Base-by-base conservation (phyloP, 2,113 vertebrate species). In the Rutilus rutilus region DNA sequence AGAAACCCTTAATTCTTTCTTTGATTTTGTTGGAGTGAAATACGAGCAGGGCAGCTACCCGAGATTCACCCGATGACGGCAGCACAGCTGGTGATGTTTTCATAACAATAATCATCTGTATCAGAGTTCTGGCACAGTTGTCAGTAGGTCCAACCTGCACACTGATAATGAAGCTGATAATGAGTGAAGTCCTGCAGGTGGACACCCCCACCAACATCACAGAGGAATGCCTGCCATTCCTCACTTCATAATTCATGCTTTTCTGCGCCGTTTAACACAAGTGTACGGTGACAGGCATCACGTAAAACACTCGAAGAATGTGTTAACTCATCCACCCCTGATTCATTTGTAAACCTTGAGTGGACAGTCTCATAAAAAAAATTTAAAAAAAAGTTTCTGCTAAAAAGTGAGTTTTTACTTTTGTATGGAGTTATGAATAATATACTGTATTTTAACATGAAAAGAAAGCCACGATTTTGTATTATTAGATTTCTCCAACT, bases 171-270 rank as follows among this genome's bases (percentile, higher is more conserved):
- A 60, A 4, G 83, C 65, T 27, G 89, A 85, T 83, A 87, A 85
- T 67, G 67, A 74, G 36, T 75, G 23, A 45, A 76, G 65, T 64
- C 8, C 17, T 83, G 86, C 90, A 91, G 90, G 88, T 89, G 88
- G 78, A 84, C 47, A 50, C 89, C 89, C 83, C 42, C 85, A 87
- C 62, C 86, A 89, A 84, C 88, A 81, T 86, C 65, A 78, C 39
- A 25, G 77, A 90, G 90, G 90, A 91, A 95, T 92, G 91, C 90
- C 92, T 90, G 91, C 88, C 83, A 90, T 94, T 93, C 92, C 90
- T 90, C 90, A 89, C 74, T 78, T 91, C 91, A 94, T 94, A 94
- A 95, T 94, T 93, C 93, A 95, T 93, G 90, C 91, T 87, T 92
- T 93, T 93, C 92, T 91, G 92, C 88, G 90, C 71, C 91, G 88